Percentiles rank a stretch among this genome's conserved stretches.
Evolutionary conservation across 37 sponge, comb jelly and placozoan genomes (phyloP).

Genomic region (Beroe forskalii): DNA sequence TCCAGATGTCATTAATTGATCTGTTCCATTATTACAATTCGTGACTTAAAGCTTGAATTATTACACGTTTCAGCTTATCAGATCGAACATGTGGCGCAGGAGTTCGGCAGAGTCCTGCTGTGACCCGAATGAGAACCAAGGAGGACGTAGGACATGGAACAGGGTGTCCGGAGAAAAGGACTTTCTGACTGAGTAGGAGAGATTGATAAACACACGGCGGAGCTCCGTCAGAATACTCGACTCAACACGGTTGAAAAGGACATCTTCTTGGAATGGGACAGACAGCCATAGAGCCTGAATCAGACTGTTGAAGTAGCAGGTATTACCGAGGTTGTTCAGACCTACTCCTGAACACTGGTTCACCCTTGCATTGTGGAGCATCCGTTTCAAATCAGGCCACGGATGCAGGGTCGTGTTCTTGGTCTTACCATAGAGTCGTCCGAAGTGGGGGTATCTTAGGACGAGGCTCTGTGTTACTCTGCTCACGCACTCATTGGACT

Average conservation of each 20-base stretch:
- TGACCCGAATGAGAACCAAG: constrained; percentile 56
- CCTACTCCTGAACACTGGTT: constrained; percentile 7
- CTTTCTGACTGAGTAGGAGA: constrained; percentile 25
- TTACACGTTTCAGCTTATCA: background rate
- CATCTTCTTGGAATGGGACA: constrained; percentile 38
- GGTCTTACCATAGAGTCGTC: constrained; percentile 40
- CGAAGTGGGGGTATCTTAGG: constrained; percentile 30
- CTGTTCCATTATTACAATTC: too few species aligned
- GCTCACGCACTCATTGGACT: background rate
- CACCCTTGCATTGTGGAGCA: background rate
- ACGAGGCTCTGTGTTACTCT: background rate
- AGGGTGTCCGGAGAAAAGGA: constrained; percentile 51
- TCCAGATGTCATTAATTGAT: too few species aligned
- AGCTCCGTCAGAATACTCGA: constrained; percentile 47
- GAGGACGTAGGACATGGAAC: constrained; percentile 37
- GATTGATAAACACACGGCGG: constrained; percentile 23
- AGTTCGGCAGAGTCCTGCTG: constrained; percentile 58
- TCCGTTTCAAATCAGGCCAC: background rate
- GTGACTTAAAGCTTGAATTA: too few species aligned
- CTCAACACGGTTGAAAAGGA: constrained; percentile 14
- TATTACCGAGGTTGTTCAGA: constrained; percentile 37
- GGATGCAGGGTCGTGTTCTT: background rate
- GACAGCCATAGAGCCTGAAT: constrained; percentile 53
- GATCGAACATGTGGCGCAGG: constrained; percentile 60
- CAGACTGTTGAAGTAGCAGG: constrained; percentile 62